Evolutionary conservation across 2,797 vertebrate genomes (phyloP).

Genomic region (Valencia hispanica): DNA sequence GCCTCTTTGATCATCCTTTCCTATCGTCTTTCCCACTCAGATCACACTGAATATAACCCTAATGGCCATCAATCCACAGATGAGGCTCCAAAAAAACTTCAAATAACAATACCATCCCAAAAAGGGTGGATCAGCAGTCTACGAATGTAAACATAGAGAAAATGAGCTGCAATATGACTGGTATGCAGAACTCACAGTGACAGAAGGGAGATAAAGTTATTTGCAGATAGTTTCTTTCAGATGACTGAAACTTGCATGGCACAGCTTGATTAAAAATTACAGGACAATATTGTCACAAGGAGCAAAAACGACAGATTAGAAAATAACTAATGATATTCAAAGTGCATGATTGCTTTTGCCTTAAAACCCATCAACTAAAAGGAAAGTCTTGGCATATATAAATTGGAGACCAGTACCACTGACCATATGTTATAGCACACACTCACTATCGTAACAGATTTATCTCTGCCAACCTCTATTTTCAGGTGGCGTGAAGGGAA

Average conservation of each 20-base stretch:
- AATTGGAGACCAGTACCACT: constrained; percentile 23
- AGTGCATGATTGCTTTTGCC: constrained; percentile 5
- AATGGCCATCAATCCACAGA: not conserved
- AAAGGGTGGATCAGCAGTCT: not conserved
- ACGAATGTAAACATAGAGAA: not conserved
- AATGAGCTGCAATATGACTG: not conserved
- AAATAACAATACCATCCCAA: not conserved
- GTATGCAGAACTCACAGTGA: not conserved
- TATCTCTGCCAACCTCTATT: constrained; percentile 30
- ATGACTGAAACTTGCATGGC: not conserved
- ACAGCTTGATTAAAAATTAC: not conserved
- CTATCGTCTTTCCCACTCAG: not conserved
- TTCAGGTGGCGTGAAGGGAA: constrained; percentile 43
- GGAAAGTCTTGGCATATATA: constrained; percentile 9
- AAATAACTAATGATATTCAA: not conserved
- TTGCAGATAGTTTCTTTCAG: not conserved
- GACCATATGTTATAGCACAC: constrained; percentile 53
- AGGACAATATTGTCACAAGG: not conserved
- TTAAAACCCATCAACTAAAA: constrained; percentile 5
- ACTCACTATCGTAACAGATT: constrained; percentile 13
- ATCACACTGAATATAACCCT: not conserved
- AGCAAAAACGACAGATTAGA: not conserved
- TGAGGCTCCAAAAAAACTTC: not conserved
- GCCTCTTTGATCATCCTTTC: not conserved
- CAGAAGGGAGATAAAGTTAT: not conserved